Evolutionary conservation across 2,113 vertebrate species (phyloP), one percentile per base, ranked within the genome.

Genomic region (Zeus faber): DNA sequence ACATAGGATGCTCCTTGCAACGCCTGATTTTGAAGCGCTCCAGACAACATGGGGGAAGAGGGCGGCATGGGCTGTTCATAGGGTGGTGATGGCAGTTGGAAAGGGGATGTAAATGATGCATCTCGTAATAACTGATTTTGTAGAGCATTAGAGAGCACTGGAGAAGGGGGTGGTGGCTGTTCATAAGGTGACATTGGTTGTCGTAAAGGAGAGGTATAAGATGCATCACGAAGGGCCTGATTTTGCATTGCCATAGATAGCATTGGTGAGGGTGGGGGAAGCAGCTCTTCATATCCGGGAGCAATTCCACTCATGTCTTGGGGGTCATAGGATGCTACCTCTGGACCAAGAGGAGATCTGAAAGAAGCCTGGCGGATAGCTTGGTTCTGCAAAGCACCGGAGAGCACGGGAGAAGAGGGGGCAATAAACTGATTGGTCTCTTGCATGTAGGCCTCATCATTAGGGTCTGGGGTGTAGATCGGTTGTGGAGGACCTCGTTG

Each of bases 11-110:
- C 85, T 18, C 55, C 76, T 59, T 58, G 67, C 13, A 86, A 3
- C 17, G 64, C 54, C 8, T 77, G 74, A 50, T 80, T 85, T 55
- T 86, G 83, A 18, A 84, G 27, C 14, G 81, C 82, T 41, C 81
- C 72, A 26, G 84, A 79, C 4, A 86, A 29, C 56, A 71, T 18
- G 16, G 81, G 84, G 1, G 82, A 81, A 6, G 80, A 67, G 29
- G 70, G 80, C 10, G 62, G 23, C 6, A 83, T 33, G 37, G 71
- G 71, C 41, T 80, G 67, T 14, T 71, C 63, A 60, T 83, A 76
- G 24, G 76, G 69, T 39, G 78, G 80, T 25, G 55, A 24, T 54
- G 77, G 63, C 4, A 56, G 70, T 49, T 67, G 78, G 29, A 86
- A 33, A 6, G 76, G 44, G 5, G 82, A 62, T 9, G n/a, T 61